A percentile compares a stretch with the other conserved stretches of the same genome.
phyloP scores from a whole-genome alignment of 2,888 invertebrate species.

The Parapristionchus giblindavisi region DNA sequence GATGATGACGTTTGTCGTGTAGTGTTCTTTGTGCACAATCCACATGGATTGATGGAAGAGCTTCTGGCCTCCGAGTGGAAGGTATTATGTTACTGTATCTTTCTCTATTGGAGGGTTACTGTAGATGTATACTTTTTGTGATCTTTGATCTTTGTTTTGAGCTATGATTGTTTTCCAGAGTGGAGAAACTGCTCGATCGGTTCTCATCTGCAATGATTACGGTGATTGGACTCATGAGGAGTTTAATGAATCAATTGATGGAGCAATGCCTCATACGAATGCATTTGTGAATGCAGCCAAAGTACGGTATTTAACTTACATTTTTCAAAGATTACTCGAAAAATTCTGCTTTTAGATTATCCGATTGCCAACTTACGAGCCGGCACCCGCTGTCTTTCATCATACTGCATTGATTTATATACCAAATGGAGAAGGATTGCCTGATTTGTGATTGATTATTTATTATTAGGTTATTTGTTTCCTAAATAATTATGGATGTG shows the following conservation, averaged over 20 bases:
- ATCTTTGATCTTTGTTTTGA: background rate
- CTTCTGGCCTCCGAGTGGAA: conserved; percentile 18
- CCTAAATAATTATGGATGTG: no score
- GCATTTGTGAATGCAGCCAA: conserved; percentile 1
- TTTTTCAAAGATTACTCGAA: background rate
- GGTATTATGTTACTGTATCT: background rate
- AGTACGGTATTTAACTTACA: background rate
- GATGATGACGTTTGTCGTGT: conserved; percentile 13
- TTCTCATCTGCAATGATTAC: conserved; percentile 37
- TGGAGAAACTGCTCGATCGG: background rate
- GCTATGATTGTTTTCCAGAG: background rate
- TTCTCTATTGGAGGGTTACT: background rate
- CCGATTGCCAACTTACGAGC: background rate
- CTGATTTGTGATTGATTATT: background rate
- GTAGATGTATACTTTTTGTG: no score
- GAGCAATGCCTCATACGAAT: background rate
- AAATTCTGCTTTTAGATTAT: background rate
- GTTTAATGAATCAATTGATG: conserved; percentile 5
- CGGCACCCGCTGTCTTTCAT: conserved; percentile 15
- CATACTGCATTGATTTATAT: conserved; percentile 26
- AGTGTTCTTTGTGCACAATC: conserved; percentile 36
- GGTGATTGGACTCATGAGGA: conserved; percentile 6
- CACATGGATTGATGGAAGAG: conserved; percentile 33
- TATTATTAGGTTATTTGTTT: background rate
- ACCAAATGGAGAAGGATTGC: background rate